phyloP scores from a whole-genome alignment of 2,888 invertebrate species.

The Amphiduros pacificus region DNA sequence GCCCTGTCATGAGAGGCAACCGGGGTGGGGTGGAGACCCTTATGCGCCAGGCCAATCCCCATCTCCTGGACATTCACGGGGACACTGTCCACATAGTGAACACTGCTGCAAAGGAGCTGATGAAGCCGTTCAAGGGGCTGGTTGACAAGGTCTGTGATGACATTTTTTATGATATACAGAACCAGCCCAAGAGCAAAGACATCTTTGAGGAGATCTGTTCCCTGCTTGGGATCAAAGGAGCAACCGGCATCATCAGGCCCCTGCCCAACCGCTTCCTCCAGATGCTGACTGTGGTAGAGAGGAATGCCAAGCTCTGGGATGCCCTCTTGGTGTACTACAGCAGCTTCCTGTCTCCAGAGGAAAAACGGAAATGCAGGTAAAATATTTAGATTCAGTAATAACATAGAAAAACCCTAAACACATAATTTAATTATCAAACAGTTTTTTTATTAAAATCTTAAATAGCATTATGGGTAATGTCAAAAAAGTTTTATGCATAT shows the following conservation, averaged over 20 bases:
- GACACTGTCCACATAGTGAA: not conserved
- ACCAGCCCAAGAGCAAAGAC: not conserved
- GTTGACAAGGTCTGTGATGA: not conserved
- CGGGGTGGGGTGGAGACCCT: not conserved
- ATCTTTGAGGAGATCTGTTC: not conserved
- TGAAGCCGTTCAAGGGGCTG: not conserved
- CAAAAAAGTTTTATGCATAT: no score
- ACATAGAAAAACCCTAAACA: no score
- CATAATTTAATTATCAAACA: no score
- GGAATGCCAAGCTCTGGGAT: not conserved
- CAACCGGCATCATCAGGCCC: not conserved
- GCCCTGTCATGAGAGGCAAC: not conserved
- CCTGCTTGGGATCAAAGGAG: not conserved
- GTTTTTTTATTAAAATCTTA: no score
- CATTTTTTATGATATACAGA: no score
- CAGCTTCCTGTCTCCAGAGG: not conserved
- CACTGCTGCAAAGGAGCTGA: not conserved
- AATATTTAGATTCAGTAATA: no score
- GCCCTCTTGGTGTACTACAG: not conserved
- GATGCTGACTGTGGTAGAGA: not conserved
- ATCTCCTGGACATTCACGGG: not conserved
- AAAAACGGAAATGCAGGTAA: not conserved
- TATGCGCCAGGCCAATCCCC: not conserved
- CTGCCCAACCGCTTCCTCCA: not conserved
- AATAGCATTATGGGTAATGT: no score